Percentiles rank a stretch among this genome's conserved stretches.
Evolutionary conservation across 2,113 vertebrate species (phyloP).

Genomic region (Emydocephalus ijimae): DNA sequence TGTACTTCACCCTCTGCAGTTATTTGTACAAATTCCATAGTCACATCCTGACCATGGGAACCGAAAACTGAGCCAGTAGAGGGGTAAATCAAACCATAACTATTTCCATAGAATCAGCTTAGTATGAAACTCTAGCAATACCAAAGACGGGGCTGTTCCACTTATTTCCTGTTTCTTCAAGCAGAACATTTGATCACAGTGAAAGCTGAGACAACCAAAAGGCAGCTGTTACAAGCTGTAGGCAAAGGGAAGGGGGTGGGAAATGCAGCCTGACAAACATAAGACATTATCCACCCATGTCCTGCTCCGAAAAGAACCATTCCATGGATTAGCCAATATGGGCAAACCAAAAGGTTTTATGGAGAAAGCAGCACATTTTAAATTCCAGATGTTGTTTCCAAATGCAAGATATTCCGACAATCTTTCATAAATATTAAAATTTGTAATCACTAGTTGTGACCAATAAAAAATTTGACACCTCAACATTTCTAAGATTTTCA

Average conservation of each 20-base stretch:
- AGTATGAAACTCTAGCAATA: background rate
- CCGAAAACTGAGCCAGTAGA: background rate
- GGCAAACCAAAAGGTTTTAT: background rate
- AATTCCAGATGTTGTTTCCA: background rate
- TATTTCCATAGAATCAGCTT: background rate
- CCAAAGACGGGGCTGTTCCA: background rate
- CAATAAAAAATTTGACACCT: background rate
- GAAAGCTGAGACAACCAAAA: background rate
- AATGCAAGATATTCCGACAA: background rate
- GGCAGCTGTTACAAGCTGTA: constrained; percentile 9
- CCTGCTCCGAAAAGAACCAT: background rate
- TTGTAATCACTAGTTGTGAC: background rate
- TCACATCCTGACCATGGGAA: background rate
- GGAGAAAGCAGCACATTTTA: background rate
- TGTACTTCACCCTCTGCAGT: background rate
- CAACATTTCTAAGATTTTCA: background rate
- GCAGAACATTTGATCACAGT: background rate
- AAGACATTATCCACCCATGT: background rate
- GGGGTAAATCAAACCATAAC: background rate
- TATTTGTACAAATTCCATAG: background rate
- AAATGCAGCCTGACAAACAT: constrained; percentile 10
- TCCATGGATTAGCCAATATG: background rate
- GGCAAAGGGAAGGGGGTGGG: background rate
- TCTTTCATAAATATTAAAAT: background rate
- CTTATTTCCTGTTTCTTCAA: constrained; percentile 1